Conservation (phyloP, 2,113 vertebrate genomes). For the Nannospalax galili region DNA sequence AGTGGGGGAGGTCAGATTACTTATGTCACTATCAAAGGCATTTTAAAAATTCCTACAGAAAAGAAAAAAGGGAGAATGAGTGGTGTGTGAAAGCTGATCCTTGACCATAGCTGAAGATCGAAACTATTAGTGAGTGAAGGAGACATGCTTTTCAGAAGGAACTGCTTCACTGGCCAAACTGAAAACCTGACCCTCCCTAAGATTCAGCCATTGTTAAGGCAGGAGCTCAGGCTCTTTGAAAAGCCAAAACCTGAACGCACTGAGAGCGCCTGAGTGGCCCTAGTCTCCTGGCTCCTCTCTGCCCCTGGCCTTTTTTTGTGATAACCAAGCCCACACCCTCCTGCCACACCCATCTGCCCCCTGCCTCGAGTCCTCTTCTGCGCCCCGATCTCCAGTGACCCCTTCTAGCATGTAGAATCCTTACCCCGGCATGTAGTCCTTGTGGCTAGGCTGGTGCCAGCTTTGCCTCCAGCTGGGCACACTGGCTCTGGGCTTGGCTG, state of each 20-base stretch:
- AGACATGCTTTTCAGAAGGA: constrained; percentile 24
- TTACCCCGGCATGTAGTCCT: not conserved
- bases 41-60: not conserved
- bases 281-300: not conserved
- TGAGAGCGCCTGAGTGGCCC: not conserved
- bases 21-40: not conserved
- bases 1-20: not conserved
- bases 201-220: not conserved
- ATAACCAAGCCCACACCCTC: not conserved
- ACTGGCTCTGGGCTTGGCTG: not conserved
- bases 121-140: not conserved
- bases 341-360: rapidly evolving
- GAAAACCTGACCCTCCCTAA: not conserved
- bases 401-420: not conserved
- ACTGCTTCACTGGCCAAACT: not conserved
- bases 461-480: not conserved
- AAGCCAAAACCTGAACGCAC: not conserved
- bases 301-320: not conserved
- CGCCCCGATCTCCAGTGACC: not conserved
- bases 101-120: not conserved
- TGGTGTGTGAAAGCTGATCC: not conserved
- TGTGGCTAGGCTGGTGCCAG: not conserved
- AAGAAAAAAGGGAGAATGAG: not conserved
- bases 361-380: rapidly evolving
- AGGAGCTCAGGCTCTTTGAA: not conserved